Evolutionary conservation across 2,888 invertebrate genomes (phyloP), one percentile per base, ranked within the genome.

Genomic region (Andrena chrysosceles): DNA sequence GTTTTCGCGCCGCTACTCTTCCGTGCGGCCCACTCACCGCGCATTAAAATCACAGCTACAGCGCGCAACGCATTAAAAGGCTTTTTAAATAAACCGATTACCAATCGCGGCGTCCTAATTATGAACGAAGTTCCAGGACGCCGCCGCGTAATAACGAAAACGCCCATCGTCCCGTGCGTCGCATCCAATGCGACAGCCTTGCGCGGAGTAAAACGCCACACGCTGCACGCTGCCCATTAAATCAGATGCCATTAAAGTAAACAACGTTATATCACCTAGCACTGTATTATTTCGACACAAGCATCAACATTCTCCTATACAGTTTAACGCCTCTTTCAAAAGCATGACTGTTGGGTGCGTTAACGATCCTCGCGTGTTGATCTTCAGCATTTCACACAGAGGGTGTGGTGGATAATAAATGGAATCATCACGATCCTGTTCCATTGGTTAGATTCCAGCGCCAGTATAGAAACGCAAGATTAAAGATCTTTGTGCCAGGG

Each of bases 41-140:
- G 66, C 42, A 56, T 83, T 66, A 66, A 26, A 20, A 67, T 71
- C 26, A 26, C n/a, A 48, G 29, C 29, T 29, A 29, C 16, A 10
- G 26, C 26, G 26, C 48, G 63, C 70, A 52, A 29, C 77, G 54
- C 54, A 76, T 64, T 74, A 81, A 76, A 81, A 85, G 59, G 87
- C 86, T 86, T 86, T 86, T 87, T 85, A 85, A 87, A 86, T 86
- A 86, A 86, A 86, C 79, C 78, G 80, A 86, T 86, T 85, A 86
- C 76, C 81, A 87, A 85, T 87, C 79, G 83, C 60, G 56, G 62
- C 31, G 59, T 66, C 75, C 83, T 87, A 85, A 87, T 87, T 83
- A 78, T 69, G 72, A 70, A 74, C 78, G 87, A 87, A 83, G 82
- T 66, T 16, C 42, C 42, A 64, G 69, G 49, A 33, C 68, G 35